Conservation (phyloP, 2,888 invertebrate species). For the Cheilosia vernalis region DNA sequence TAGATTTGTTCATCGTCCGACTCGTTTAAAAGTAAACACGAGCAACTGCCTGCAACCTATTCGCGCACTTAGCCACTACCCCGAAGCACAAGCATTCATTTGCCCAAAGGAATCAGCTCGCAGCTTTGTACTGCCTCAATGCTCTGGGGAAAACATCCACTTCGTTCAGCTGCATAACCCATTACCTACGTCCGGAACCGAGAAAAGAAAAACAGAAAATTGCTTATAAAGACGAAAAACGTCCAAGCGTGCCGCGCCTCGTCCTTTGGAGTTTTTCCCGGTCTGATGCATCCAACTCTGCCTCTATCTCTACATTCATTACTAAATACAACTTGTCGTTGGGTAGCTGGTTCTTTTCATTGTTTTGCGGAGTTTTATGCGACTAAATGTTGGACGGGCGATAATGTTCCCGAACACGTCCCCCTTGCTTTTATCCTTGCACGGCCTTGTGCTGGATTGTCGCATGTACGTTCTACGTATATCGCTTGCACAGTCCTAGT, state of each 20-base stretch:
- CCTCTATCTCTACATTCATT: constrained; percentile 33
- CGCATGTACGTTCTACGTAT: constrained; percentile 11
- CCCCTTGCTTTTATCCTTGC: constrained; percentile 1
- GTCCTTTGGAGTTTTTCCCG: constrained; percentile 44
- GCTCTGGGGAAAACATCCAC: constrained; percentile 35
- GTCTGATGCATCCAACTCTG: constrained; percentile 18
- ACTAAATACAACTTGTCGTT: constrained; percentile 22
- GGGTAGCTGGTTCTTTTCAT: constrained; percentile 20
- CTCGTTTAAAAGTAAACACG: neutral
- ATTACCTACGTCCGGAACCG: constrained; percentile 12
- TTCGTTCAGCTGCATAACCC: constrained; percentile 42
- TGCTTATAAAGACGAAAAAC: constrained; percentile 60
- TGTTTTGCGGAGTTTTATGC: constrained; percentile 33
- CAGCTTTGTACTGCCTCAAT: constrained; percentile 38
- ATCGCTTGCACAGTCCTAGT: constrained; percentile 30
- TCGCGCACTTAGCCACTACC: neutral
- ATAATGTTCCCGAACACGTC: constrained; percentile 9
- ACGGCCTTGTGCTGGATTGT: constrained; percentile 48
- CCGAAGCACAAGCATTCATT: neutral
- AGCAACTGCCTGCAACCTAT: neutral
- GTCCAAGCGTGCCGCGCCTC: constrained; percentile 53
- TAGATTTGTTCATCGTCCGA: neutral
- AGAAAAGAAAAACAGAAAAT: constrained; percentile 42
- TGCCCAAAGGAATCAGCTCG: constrained; percentile 22
- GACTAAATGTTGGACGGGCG: constrained; percentile 23